Evolutionary conservation across 1,140 invertebrate genomes (phyloP), one percentile per base, ranked within the genome.

Genomic region (Micrasema longulum): DNA sequence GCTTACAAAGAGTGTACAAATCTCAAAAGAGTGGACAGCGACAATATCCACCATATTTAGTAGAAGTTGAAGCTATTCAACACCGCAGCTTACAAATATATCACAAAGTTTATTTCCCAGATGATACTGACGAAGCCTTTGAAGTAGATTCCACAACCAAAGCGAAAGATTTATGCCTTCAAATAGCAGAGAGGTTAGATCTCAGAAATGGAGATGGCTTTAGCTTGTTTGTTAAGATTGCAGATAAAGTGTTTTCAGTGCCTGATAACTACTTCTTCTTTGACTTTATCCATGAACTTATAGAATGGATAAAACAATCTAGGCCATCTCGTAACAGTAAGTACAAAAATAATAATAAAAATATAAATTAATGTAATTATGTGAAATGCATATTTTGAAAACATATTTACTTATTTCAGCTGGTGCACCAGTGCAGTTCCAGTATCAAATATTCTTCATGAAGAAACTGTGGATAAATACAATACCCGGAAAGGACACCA

Each of bases 381-480:
- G 11, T 4, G 45, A 48, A 20, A 0, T 10, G 18, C 20, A 48
- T 0, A 16, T 48, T 20, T 20, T 48, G n/a, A 63, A 18, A n/a
- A 43, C 5, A 12, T 11, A 41, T n/a, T 63, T 16, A 11, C 55
- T 71, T 38, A 78, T 76, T 74, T 53, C 76, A 84, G 81, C 77
- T 72, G 83, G 84, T 16, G 73, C 78, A 41, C 87, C 89, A 71
- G 84, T 93, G 36, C 91, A 93, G 80, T 93, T 93, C 80, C 93
- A 93, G 36, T 97, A 98, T 81, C 89, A 97, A 84, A 91, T 98
- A 76, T 97, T 97, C 86, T 98, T 97, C 80, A 97, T 98, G 95
- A 95, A 96, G 79, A 98, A 98, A 81, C 83, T 99, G 1, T 98
- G 97, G 97, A 91, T 96, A 0, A 94, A 96, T 77, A 93, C 93